phyloP scores from a whole-genome alignment of 2,888 invertebrate species.

The Pardosa pseudoannulata region DNA sequence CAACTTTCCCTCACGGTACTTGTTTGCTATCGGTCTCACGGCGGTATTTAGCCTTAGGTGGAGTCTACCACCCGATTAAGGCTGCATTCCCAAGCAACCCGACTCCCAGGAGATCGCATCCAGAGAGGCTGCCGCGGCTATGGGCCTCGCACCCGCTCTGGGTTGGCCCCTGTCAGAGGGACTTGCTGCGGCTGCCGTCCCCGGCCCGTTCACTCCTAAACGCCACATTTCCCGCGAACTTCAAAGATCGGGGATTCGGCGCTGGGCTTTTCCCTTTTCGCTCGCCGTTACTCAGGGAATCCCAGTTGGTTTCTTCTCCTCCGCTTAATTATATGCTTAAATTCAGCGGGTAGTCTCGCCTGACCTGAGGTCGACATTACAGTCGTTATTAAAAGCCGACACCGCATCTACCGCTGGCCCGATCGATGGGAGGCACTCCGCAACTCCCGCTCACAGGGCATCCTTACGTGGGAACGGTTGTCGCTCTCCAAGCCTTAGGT shows the following conservation, averaged over 20 bases:
- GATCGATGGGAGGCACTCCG: too few species aligned
- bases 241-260: slow-evolving; percentile 56
- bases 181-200: too few species aligned
- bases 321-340: slow-evolving; percentile 85
- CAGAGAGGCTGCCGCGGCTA: too few species aligned
- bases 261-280: slow-evolving; percentile 51
- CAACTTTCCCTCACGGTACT: slow-evolving; percentile 85
- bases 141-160: too few species aligned
- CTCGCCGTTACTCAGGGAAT: slow-evolving; percentile 81
- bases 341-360: slow-evolving; percentile 79
- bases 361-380: slow-evolving; percentile 74
- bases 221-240: too few species aligned
- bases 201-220: too few species aligned
- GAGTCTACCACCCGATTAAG: slow-evolving; percentile 82
- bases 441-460: too few species aligned
- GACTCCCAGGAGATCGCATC: slow-evolving; percentile 78
- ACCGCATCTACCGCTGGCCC: too few species aligned
- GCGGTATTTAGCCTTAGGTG: slow-evolving; percentile 81
- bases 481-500: too few species aligned
- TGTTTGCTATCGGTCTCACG: slow-evolving; percentile 83
- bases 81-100: slow-evolving; percentile 83
- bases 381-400: too few species aligned
- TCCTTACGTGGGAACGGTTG: too few species aligned
- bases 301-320: slow-evolving; percentile 84
- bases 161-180: too few species aligned